Evolutionary conservation across 2,113 vertebrate genomes (phyloP), one percentile per base, ranked within the genome.

Genomic region (Oenanthe oenanthe): DNA sequence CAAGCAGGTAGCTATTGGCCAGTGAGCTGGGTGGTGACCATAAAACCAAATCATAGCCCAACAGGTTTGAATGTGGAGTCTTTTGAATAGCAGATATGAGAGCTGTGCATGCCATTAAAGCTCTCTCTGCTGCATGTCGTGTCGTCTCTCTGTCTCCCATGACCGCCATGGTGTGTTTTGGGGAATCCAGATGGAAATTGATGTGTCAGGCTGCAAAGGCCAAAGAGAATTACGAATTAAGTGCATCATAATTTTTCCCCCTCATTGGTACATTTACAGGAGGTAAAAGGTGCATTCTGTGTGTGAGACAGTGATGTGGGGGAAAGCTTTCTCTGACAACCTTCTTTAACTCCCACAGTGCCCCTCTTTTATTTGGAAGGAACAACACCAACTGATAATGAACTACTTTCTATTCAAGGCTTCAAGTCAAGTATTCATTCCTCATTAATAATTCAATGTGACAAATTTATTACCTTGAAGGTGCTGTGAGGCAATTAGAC

Each of bases 381-480:
- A 98, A 97, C 86, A 97, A 95, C 97, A 94, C 90, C 96, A 95
- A 9, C 89, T 40, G 86, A 97, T 98, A 98, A 98, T 98, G 96
- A 98, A 97, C 97, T 97, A 60, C 97, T 98, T 98, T 97, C 96
- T 97, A 98, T 98, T 98, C 98, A 97, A 95, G 93, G 93, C 93
- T 95, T 92, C 88, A 95, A 98, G 97, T 98, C 98, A 98, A 98
- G 97, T 98, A 97, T 97, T 97, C 88, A 2, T 93, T 98, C 96
- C 97, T 98, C 96, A 98, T 98, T 98, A 98, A 98, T 98, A 98
- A 98, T 98, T 98, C 97, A 98, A 93, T 78, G 96, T 98, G 98
- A 98, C 97, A 98, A 98, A 98, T 98, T 97, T 98, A 98, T 98
- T 98, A 98, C 96, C 95, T 97, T 97, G 94, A 98, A 98, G 98